Evolutionary conservation across 2,113 vertebrate species (phyloP).

Genomic region (Tetrao urogallus): DNA sequence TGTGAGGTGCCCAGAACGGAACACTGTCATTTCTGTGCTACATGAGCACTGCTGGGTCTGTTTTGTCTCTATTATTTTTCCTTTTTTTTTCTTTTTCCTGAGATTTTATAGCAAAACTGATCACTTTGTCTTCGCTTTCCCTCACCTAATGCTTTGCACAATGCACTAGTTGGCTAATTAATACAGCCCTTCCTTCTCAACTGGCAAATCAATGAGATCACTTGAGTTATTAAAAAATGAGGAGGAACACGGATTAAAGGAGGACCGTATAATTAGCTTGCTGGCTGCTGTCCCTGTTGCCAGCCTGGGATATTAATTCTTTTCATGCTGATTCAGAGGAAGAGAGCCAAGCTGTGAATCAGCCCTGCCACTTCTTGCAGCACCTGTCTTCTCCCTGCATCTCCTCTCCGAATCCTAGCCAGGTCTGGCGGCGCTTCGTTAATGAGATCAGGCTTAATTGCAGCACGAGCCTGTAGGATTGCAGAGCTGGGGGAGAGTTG

Average conservation of each 20-base stretch:
- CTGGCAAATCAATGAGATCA: not conserved
- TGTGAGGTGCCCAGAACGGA: too few species aligned
- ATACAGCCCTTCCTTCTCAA: not conserved
- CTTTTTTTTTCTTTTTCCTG: not conserved
- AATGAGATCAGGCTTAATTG: not conserved
- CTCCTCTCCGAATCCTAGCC: conserved; percentile 11
- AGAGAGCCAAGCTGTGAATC: conserved; percentile 29
- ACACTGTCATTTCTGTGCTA: not conserved
- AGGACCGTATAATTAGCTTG: not conserved
- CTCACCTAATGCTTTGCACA: not conserved
- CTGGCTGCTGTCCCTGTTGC: not conserved
- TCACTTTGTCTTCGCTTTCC: not conserved
- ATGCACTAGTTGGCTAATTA: not conserved
- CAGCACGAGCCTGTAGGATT: rapidly evolving
- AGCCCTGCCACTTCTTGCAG: not conserved
- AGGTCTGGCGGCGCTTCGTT: not conserved
- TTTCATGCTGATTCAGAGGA: conserved; percentile 48
- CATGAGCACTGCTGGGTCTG: not conserved
- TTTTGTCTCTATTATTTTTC: not conserved
- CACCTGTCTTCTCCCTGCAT: conserved; percentile 35
- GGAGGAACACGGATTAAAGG: not conserved
- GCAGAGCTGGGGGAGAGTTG: not conserved
- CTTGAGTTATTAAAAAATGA: not conserved
- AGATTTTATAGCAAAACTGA: not conserved
- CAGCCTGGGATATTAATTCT: conserved; percentile 24